Evolutionary conservation across 2,113 vertebrate species (phyloP).

Genomic region (Mormyrus lacerda): DNA sequence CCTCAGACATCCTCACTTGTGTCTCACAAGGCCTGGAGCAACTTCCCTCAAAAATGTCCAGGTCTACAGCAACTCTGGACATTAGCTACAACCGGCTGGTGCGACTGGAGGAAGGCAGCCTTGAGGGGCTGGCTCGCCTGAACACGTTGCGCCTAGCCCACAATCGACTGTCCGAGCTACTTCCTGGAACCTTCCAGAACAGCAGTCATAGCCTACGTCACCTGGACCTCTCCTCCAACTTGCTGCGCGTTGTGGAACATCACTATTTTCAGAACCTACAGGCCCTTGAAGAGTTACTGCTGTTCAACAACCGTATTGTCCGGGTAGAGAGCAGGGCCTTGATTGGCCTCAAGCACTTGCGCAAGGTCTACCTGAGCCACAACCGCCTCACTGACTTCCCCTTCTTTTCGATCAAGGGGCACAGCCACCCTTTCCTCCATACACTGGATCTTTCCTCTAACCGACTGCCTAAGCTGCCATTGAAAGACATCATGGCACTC

Average conservation of each 20-base stretch:
- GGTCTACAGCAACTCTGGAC: conserved; percentile 68
- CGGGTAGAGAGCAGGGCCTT: conserved; percentile 68
- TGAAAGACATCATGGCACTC: conserved; percentile 71
- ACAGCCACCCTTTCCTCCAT: conserved; percentile 69
- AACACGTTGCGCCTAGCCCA: conserved; percentile 72
- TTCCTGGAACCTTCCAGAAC: conserved; percentile 63
- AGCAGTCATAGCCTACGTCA: conserved; percentile 62
- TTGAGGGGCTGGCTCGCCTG: conserved; percentile 63
- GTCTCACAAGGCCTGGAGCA: conserved; percentile 60
- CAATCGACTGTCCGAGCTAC: conserved; percentile 68
- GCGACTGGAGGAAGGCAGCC: conserved; percentile 63
- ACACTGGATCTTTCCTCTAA: conserved; percentile 92
- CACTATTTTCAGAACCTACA: conserved; percentile 74
- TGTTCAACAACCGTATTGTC: conserved; percentile 80
- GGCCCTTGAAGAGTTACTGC: conserved; percentile 80
- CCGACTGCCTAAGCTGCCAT: conserved; percentile 65
- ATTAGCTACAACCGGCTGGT: conserved; percentile 80
- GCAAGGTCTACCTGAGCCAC: conserved; percentile 83
- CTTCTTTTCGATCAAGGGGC: conserved; percentile 69
- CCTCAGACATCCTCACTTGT: conserved; percentile 83
- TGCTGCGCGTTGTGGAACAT: conserved; percentile 59
- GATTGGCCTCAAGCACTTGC: conserved; percentile 62
- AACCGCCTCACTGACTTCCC: conserved; percentile 84
- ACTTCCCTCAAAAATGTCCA: conserved; percentile 65
- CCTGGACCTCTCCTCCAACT: conserved; percentile 89